Evolutionary conservation across 1,140 invertebrate species (phyloP), one percentile per base, ranked within the genome.

Genomic region (Euura lappo): DNA sequence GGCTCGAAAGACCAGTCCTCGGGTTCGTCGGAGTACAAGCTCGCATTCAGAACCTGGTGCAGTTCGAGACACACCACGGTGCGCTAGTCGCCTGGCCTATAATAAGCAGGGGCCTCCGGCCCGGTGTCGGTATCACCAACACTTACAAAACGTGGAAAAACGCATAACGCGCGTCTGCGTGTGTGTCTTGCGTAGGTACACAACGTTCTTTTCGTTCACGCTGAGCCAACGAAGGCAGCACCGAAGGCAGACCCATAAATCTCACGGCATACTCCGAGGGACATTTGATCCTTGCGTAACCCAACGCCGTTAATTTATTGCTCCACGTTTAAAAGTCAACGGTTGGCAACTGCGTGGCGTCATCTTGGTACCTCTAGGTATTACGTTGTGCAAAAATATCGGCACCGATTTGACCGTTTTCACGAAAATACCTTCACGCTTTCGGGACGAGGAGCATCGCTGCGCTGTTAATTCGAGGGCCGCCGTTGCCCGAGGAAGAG

Each of bases 211-310:
- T 86, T 86, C 83, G 83, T 87, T 84, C 83, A 84, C 83, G 81
- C 83, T 82, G 85, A 78, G 83, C 83, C 83, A 8, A 11, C 51
- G 51, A 60, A n/a, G 8, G 51, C 10, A 60, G 51, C 8, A 8
- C 10, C 8, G 77, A 85, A 87, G 84, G 84, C 81, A 87, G 86
- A 87, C 83, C 81, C 82, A 88, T 88, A 88, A 88, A 88, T 88
- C 86, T 87, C 83, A 74, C 76, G 81, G 83, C 84, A 86, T 88
- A 87, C 86, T 87, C 85, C 84, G 80, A 85, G 86, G 83, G 85
- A 88, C 87, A 88, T 87, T 88, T 87, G 87, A 88, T 88, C 87
- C 87, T 88, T 87, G 87, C 87, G 87, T 87, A 88, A 87, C 87
- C 86, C 85, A 86, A 87, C 85, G 86, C 85, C 83, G 85, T 87